Percentiles rank a stretch among this genome's conserved stretches.
phyloP scores from a whole-genome alignment of 2,888 invertebrate genomes.

The Pachydiplax longipennis region DNA sequence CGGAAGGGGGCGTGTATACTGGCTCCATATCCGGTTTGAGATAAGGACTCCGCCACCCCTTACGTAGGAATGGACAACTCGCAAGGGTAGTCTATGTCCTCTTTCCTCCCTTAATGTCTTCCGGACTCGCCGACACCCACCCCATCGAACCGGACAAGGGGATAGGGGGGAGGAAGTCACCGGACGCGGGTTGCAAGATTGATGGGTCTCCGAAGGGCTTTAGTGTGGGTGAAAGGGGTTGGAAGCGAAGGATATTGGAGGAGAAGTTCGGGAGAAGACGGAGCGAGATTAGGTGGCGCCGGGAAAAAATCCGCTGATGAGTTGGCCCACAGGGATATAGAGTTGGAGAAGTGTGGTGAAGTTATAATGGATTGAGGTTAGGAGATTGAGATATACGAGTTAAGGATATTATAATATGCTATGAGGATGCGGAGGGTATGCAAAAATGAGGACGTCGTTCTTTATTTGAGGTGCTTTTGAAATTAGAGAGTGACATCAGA shows the following conservation, averaged over 20 bases:
- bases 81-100: not conserved
- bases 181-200: conserved; percentile 37
- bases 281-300: conserved; percentile 24
- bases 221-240: conserved; percentile 11
- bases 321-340: conserved; percentile 32
- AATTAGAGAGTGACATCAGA: too few species aligned
- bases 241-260: conserved; percentile 25
- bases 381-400: not conserved
- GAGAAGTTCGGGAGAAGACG: conserved; percentile 35
- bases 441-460: too few species aligned
- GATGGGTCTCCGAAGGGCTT: conserved; percentile 35
- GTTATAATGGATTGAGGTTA: not conserved
- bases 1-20: conserved; percentile 32
- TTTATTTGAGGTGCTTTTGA: too few species aligned
- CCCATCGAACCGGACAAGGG: not conserved
- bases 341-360: not conserved
- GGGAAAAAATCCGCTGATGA: conserved; percentile 29
- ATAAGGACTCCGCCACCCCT: conserved; percentile 17
- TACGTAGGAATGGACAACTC: not conserved
- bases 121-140: not conserved
- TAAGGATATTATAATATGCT: not conserved
- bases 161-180: not conserved
- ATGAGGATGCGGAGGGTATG: not conserved
- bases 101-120: conserved; percentile 2
- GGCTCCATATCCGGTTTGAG: conserved; percentile 28